A percentile compares a stretch with the other conserved stretches of the same genome.
phyloP scores from a whole-genome alignment of 1,140 invertebrate species.

The Cyclina sinensis region DNA sequence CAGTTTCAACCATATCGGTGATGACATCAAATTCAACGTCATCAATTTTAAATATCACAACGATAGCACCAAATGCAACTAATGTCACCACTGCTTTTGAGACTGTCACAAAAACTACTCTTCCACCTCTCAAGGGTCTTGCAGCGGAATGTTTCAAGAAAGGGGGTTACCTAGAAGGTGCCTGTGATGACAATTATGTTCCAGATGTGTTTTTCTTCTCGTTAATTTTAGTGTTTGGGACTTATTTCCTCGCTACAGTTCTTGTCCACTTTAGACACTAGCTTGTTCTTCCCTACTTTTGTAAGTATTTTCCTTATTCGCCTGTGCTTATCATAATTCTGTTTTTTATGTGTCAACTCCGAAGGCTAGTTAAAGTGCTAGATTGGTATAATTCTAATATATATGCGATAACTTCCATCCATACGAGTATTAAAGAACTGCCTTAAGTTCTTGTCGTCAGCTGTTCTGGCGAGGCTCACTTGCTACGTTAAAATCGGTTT shows the following conservation, averaged over 20 bases:
- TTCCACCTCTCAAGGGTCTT: constrained; percentile 34
- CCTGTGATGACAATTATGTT: constrained; percentile 72
- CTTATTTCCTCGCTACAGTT: constrained; percentile 95
- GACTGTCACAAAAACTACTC: constrained; percentile 88
- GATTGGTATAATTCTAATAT: too few species aligned
- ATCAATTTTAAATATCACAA: neutral
- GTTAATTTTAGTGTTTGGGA: constrained; percentile 96
- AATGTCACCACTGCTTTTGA: neutral
- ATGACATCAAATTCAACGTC: neutral
- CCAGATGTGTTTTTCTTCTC: constrained; percentile 98
- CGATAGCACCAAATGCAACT: neutral
- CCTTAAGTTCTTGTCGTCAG: too few species aligned
- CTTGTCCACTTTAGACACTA: constrained; percentile 97
- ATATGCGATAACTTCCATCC: too few species aligned
- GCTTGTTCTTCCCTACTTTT: constrained; percentile 95
- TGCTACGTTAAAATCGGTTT: too few species aligned
- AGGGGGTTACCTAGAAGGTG: constrained; percentile 64
- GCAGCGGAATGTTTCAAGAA: neutral
- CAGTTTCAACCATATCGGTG: constrained; percentile 63
- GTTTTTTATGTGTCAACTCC: too few species aligned
- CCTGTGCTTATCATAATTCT: too few species aligned
- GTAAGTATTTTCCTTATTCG: too few species aligned
- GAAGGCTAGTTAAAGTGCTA: too few species aligned
- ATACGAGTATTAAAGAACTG: too few species aligned
- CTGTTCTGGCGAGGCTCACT: too few species aligned